A percentile compares a stretch with the other conserved stretches of the same genome.
These are phyloP conservation scores for Clusia tigrina DNA, from an alignment of 2,888 invertebrate genomes.

Conservation along the genomic window DNA sequence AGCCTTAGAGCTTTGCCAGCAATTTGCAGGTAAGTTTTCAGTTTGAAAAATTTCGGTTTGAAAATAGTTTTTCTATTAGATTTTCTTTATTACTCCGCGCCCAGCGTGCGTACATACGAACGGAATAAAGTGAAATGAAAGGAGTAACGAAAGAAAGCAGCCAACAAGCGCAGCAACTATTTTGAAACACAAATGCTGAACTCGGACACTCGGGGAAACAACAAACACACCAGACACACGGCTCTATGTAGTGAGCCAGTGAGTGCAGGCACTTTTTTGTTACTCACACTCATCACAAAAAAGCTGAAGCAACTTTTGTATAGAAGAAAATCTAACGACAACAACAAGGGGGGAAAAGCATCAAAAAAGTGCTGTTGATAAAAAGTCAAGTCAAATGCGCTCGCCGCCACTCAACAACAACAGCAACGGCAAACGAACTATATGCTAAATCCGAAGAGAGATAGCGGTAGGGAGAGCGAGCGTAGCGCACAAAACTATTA, in stretches of 20 bases:
- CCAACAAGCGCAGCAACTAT: constrained; percentile 32
- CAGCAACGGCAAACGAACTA: no score
- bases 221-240: constrained; percentile 29
- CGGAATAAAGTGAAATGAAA: constrained; percentile 66
- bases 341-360: constrained; percentile 10
- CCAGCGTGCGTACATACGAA: constrained; percentile 65
- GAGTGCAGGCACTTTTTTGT: background rate
- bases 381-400: no score
- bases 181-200: constrained; percentile 40
- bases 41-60: background rate
- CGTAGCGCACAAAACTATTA: no score
- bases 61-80: constrained; percentile 1
- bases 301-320: background rate
- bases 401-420: background rate
- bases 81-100: constrained; percentile 55
- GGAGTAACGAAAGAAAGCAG: constrained; percentile 65
- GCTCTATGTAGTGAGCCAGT: background rate
- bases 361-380: constrained; percentile 17
- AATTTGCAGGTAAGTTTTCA: background rate
- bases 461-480: no score
- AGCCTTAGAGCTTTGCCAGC: background rate
- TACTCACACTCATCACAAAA: constrained; percentile 51
- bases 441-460: no score
- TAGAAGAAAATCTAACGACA: constrained; percentile 5
- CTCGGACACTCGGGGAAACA: constrained; percentile 29